Percentiles rank a stretch among this genome's conserved stretches.
Evolutionary conservation across 2,113 vertebrate species (phyloP).

Genomic region (Dromas ardeola): DNA sequence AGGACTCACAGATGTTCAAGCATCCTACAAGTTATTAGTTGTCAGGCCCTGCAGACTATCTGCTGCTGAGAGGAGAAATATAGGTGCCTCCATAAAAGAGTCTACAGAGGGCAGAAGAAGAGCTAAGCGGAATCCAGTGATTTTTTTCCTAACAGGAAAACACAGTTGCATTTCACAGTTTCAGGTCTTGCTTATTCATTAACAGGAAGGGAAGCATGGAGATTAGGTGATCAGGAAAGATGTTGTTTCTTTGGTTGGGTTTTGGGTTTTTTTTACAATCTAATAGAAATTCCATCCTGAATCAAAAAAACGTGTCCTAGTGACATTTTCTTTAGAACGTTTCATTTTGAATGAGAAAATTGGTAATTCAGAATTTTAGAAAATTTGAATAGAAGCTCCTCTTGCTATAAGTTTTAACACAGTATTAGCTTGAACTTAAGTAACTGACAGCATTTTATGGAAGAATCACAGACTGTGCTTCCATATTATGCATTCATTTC

Average conservation of each 20-base stretch:
- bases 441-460: not conserved
- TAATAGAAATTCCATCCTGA: not conserved
- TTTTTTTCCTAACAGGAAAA: not conserved
- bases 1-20: constrained; percentile 56
- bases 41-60: not conserved
- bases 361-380: not conserved
- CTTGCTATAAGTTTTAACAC: not conserved
- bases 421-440: not conserved
- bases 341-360: not conserved
- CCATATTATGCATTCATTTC: not conserved
- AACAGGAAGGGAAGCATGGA: not conserved
- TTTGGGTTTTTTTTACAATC: not conserved
- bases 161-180: not conserved
- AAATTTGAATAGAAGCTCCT: not conserved
- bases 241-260: not conserved
- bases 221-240: not conserved
- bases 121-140: not conserved
- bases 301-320: not conserved
- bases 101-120: not conserved
- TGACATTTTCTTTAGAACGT: not conserved
- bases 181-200: not conserved
- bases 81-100: not conserved
- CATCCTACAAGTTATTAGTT: constrained; percentile 25
- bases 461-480: not conserved
- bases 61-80: constrained; percentile 1